Evolutionary conservation across 2,113 vertebrate species (phyloP).

Genomic region (Gorsachius goisagi): DNA sequence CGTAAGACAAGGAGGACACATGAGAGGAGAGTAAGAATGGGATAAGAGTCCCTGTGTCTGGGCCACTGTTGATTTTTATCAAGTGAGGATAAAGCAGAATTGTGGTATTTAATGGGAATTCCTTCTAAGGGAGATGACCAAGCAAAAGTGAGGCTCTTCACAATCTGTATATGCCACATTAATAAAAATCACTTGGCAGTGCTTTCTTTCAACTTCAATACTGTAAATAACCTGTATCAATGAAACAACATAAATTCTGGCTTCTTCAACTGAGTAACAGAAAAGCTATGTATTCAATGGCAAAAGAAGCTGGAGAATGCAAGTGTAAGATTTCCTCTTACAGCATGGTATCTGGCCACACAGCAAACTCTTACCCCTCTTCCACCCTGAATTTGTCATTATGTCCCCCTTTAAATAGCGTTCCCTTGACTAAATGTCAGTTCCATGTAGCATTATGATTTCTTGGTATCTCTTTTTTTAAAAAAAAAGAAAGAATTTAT

Average conservation of each 20-base stretch:
- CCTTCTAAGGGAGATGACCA: not conserved
- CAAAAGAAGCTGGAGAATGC: not conserved
- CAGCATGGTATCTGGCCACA: not conserved
- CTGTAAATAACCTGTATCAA: not conserved
- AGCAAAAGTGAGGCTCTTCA: not conserved
- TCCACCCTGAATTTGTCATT: not conserved
- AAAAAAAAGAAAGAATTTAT: not conserved
- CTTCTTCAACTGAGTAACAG: not conserved
- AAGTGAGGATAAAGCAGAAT: not conserved
- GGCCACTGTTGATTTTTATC: not conserved
- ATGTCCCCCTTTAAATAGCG: not conserved
- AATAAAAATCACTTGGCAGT: not conserved
- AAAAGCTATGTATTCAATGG: not conserved
- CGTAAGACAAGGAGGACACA: accelerated
- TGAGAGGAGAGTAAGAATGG: not conserved
- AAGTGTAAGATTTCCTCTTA: not conserved
- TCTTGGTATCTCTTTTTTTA: not conserved
- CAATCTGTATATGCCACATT: not conserved
- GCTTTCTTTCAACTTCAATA: not conserved
- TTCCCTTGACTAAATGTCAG: not conserved
- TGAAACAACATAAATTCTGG: not conserved
- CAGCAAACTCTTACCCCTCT: not conserved
- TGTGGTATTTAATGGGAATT: not conserved
- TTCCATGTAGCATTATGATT: not conserved
- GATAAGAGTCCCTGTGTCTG: not conserved